phyloP scores from a whole-genome alignment of 2,888 invertebrate genomes.

The Amphipoea lucens region DNA sequence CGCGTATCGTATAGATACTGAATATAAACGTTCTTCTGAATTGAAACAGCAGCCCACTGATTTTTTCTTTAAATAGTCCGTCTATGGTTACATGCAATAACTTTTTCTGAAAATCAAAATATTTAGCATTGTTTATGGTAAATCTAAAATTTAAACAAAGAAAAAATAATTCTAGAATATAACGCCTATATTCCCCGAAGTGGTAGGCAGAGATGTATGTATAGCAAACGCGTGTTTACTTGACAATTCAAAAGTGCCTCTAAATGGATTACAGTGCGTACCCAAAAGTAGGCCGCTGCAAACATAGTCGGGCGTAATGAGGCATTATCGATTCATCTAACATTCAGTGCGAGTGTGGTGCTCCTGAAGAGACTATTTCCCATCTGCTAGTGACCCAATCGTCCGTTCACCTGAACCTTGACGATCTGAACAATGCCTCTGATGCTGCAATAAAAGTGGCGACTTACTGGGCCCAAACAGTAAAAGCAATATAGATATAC shows the following conservation, averaged over 20 bases:
- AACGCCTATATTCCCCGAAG: not conserved
- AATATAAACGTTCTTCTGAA: conserved; percentile 83
- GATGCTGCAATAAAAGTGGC: no score
- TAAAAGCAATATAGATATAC: no score
- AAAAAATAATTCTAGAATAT: not conserved
- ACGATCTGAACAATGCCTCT: no score
- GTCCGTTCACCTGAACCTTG: no score
- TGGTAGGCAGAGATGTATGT: not conserved
- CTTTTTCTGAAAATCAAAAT: conserved; percentile 73
- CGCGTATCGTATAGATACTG: conserved; percentile 50
- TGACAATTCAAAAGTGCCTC: not conserved
- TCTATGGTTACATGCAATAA: conserved; percentile 75
- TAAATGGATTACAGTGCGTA: not conserved
- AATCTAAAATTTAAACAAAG: not conserved
- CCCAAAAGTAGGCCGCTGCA: not conserved
- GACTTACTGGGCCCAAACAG: no score
- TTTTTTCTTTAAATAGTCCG: conserved; percentile 79
- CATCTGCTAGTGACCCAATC: not conserved
- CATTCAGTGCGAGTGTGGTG: not conserved
- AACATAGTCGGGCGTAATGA: not conserved
- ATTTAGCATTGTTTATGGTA: conserved; percentile 3
- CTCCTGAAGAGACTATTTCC: not conserved
- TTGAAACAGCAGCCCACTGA: conserved; percentile 46
- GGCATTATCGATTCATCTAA: not conserved
- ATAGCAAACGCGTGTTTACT: not conserved